phyloP scores from a whole-genome alignment of 2,888 invertebrate genomes.

The Heliconius ismenius region DNA sequence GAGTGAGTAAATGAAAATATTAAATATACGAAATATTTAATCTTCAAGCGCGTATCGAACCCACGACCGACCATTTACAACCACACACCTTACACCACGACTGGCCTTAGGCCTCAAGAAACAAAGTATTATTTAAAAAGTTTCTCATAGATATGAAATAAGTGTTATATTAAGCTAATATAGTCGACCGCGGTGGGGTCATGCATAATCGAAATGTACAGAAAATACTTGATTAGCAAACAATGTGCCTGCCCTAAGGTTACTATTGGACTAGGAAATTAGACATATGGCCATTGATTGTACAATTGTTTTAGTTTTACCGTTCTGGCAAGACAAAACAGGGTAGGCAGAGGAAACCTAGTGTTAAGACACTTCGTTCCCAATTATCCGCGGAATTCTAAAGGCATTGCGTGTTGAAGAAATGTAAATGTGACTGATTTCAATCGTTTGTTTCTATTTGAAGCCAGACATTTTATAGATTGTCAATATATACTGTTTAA shows the following conservation, averaged over 20 bases:
- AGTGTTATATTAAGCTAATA: constrained; percentile 42
- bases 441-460: no score
- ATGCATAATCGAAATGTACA: constrained; percentile 45
- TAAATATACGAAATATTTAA: no score
- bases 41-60: no score
- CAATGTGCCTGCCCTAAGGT: constrained; percentile 53
- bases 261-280: constrained; percentile 28
- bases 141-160: constrained; percentile 15
- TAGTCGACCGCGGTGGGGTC: constrained; percentile 46
- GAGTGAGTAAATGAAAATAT: no score
- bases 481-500: background rate
- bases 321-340: background rate
- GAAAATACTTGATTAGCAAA: constrained; percentile 68
- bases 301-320: background rate
- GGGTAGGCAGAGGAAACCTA: no score
- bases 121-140: background rate
- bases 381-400: background rate
- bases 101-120: no score
- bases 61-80: no score
- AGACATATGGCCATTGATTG: background rate
- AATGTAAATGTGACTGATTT: background rate
- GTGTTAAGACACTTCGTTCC: background rate
- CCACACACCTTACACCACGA: no score
- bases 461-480: background rate
- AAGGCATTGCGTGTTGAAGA: background rate